Evolutionary conservation across 2,888 invertebrate species (phyloP), one percentile per base, ranked within the genome.

Genomic region (Diachrysia chrysitis): DNA sequence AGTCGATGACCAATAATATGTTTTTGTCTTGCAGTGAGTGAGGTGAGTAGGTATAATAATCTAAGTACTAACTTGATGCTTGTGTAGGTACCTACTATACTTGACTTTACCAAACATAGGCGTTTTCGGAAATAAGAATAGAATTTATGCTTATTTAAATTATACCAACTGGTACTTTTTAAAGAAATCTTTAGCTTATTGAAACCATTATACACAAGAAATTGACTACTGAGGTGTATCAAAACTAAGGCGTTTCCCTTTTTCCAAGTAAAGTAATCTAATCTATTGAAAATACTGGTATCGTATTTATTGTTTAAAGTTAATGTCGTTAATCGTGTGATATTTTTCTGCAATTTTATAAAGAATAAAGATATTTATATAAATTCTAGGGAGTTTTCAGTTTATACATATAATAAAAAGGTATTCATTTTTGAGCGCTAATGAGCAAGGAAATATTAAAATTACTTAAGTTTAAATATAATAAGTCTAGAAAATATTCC

Each of bases 251-350:
- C 32, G 63, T 60, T 17, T 51, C 54, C 73, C 21, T 58, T 60
- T 35, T 56, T 54, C 48, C 55, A 21, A 48, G 53, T 69, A 63
- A 21, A 48, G 53, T 69, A 63, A 76, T 75, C 65, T 76, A 62
- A 72, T 76, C 76, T 56, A 12, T 29, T 48, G 29, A 57, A 71
- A 61, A 17, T 12, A 29, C 42, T 16, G 67, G 63, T 63, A 66
- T 62, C 56, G 42, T 59, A 61, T 64, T 71, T 63, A 73, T 74
- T 66, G 60, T 66, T 74, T 51, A 17, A 57, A 32, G 37, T 48
- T 63, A 64, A 73, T 35, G 12, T 10, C 58, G 70, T 66, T 16
- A 32, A 21, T 59, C 29, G 16, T 25, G 59, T 59, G 48, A 6
- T 48, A 25, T 25, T 25, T 25, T 25, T 3, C 16, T 46, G 3